Conservation (phyloP, 2,113 vertebrate species). For the Dicrurus megarhynchus region DNA sequence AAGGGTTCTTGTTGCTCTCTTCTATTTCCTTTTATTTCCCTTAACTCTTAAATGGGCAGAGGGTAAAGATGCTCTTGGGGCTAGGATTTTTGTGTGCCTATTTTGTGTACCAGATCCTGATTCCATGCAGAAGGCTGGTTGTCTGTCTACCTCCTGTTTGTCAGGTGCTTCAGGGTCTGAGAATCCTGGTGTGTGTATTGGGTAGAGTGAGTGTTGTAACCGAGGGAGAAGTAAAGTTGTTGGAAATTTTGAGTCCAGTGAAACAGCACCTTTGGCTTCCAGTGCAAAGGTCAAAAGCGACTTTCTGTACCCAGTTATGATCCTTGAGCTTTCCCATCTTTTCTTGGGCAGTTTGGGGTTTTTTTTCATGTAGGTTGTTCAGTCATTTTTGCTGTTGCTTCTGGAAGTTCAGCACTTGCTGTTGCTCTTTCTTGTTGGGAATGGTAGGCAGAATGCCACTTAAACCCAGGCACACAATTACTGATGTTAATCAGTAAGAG, state of each 20-base stretch:
- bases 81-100: background rate
- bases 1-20: background rate
- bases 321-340: background rate
- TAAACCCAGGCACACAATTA: background rate
- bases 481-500: background rate
- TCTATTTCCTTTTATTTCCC: background rate
- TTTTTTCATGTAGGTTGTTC: background rate
- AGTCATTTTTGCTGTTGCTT: background rate
- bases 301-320: background rate
- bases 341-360: background rate
- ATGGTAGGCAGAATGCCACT: background rate
- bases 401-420: background rate
- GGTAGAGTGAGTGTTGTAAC: background rate
- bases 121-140: background rate
- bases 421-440: background rate
- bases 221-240: background rate
- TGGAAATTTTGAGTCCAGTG: background rate
- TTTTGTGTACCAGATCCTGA: background rate
- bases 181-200: background rate
- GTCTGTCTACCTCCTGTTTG: background rate
- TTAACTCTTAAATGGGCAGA: background rate
- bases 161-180: background rate
- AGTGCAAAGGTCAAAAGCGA: background rate
- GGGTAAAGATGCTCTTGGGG: background rate
- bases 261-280: background rate